Evolutionary conservation across 2,113 vertebrate genomes (phyloP).

Genomic region (Vidua chalybeata): DNA sequence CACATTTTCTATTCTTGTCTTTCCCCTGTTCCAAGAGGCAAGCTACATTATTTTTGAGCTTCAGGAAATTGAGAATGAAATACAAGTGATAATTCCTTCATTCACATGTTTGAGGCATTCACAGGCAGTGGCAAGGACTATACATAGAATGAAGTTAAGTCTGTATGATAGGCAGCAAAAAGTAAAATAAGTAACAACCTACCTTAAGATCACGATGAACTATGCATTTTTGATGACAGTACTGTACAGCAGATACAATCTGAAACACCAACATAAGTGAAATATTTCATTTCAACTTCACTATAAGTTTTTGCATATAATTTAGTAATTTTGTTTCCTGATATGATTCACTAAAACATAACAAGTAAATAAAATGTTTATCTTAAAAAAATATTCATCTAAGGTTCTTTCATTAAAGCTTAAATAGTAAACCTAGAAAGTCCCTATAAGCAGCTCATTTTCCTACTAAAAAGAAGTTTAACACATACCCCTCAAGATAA

Average conservation of each 20-base stretch:
- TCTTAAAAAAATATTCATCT: background rate
- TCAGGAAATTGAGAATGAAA: background rate
- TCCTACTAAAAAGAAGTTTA: background rate
- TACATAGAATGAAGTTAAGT: background rate
- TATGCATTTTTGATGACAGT: constrained; percentile 96
- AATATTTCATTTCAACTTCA: background rate
- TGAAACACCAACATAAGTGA: constrained; percentile 73
- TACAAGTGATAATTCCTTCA: background rate
- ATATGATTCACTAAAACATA: background rate
- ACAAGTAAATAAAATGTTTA: background rate
- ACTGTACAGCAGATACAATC: constrained; percentile 98
- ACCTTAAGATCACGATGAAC: constrained; percentile 98
- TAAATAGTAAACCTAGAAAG: background rate
- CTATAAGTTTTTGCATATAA: background rate
- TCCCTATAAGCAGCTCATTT: background rate
- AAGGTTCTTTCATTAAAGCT: background rate
- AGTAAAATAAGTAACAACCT: constrained; percentile 16
- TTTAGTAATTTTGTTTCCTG: background rate
- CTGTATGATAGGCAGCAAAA: background rate
- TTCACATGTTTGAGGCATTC: background rate
- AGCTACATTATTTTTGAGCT: background rate
- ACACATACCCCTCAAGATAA: background rate
- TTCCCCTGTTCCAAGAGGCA: background rate
- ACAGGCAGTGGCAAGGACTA: background rate
- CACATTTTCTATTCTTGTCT: background rate